A percentile compares a stretch with the other conserved stretches of the same genome.
These are phyloP conservation scores for Temnothorax ravouxi DNA, from an alignment of 2,888 invertebrate genomes.

Conservation along the genomic window DNA sequence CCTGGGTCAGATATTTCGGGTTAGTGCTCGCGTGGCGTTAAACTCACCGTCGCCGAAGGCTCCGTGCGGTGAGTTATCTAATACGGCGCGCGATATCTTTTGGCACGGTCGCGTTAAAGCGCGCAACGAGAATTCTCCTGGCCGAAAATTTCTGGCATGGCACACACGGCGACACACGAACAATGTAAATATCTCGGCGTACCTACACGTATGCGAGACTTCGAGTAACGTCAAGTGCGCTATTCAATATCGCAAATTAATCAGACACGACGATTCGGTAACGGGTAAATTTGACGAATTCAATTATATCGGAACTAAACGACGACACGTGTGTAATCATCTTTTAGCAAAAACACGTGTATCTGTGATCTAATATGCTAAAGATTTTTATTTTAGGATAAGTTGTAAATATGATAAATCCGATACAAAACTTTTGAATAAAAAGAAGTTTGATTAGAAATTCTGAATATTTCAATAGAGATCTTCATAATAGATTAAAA, in stretches of 20 bases:
- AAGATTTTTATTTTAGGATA: background rate
- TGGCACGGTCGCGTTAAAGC: conserved; percentile 67
- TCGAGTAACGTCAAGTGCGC: background rate
- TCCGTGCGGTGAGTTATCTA: conserved; percentile 69
- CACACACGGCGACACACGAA: conserved; percentile 24
- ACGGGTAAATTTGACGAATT: background rate
- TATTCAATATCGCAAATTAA: conserved; percentile 9
- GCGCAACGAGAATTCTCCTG: conserved; percentile 66
- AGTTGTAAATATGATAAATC: background rate
- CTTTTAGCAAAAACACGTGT: background rate
- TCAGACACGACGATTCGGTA: background rate
- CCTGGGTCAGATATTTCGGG: conserved; percentile 79
- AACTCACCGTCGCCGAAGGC: conserved; percentile 65
- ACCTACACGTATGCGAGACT: background rate
- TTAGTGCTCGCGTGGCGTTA: conserved; percentile 78
- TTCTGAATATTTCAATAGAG: background rate
- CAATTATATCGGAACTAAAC: background rate
- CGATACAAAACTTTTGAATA: background rate
- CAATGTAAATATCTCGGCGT: conserved; percentile 36
- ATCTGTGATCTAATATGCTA: background rate
- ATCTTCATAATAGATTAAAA: background rate
- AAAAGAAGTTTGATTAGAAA: background rate
- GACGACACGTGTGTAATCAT: background rate
- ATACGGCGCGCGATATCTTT: conserved; percentile 67
- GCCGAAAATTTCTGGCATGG: conserved; percentile 53